A percentile compares a stretch with the other conserved stretches of the same genome.
These are phyloP conservation scores for Invenusta paracnida DNA, from an alignment of 2,888 invertebrate species.

Conservation along the genomic window DNA sequence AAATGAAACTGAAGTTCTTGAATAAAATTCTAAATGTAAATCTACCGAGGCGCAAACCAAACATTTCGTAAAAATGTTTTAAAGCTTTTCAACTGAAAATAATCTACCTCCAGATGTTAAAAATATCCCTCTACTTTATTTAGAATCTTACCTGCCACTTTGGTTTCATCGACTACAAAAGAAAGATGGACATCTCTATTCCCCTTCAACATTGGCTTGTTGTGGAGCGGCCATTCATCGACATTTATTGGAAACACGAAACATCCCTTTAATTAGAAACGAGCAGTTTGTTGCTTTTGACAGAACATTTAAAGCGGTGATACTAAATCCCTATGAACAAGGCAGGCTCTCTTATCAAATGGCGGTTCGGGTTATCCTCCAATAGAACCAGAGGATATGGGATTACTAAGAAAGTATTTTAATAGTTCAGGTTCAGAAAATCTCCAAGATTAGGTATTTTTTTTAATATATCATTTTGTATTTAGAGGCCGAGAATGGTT, in stretches of 20 bases:
- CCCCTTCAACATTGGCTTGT: not conserved
- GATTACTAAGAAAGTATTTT: constrained; percentile 6
- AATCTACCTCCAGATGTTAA: not conserved
- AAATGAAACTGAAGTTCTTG: not conserved
- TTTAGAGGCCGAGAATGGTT: constrained; percentile 36
- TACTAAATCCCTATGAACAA: not conserved
- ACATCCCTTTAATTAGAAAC: too few relatives aligned
- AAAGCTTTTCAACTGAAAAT: not conserved
- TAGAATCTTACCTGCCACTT: not conserved
- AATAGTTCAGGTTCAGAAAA: not conserved
- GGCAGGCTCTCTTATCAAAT: not conserved
- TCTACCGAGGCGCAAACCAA: not conserved
- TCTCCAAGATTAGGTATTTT: constrained; percentile 11
- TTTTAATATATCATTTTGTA: constrained; percentile 2
- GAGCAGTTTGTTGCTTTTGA: too few relatives aligned
- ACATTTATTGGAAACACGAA: too few relatives aligned
- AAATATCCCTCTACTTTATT: not conserved
- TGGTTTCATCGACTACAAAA: not conserved
- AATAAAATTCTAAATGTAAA: not conserved
- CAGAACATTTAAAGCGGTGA: too few relatives aligned
- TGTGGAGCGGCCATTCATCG: too few relatives aligned
- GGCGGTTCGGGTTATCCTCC: constrained; percentile 27
- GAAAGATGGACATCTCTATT: not conserved
- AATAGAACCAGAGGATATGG: constrained; percentile 18
- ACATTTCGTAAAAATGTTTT: not conserved